A percentile compares a stretch with the other conserved stretches of the same genome.
phyloP scores from a whole-genome alignment of 23 tunicate species.

The Ciona savignyi region DNA sequence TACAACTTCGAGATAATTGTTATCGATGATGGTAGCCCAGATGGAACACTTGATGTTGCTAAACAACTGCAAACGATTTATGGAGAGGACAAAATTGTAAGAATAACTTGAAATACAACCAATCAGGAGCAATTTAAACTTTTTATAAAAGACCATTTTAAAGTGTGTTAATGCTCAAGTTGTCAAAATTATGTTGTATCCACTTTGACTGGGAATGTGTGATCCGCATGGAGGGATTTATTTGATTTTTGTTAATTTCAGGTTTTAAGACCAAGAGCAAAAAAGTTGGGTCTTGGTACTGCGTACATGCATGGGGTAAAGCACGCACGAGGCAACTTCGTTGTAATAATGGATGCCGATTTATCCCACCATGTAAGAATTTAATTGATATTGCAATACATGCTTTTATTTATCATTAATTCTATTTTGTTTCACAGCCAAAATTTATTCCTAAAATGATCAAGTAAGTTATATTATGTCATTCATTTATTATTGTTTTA shows the following conservation, averaged over 20 bases:
- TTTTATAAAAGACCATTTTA: not conserved
- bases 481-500: not conserved
- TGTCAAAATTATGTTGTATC: too few species aligned
- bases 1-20: conserved; percentile 73
- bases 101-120: not conserved
- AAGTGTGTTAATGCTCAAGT: too few species aligned
- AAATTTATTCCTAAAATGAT: conserved; percentile 93
- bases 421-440: conserved; percentile 69
- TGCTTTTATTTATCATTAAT: not conserved
- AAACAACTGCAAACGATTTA: conserved; percentile 84
- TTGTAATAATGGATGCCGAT: conserved; percentile 97
- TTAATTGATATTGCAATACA: not conserved
- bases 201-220: too few species aligned
- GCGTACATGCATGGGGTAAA: conserved; percentile 96
- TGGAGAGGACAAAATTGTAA: conserved; percentile 83
- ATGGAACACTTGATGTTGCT: conserved; percentile 97
- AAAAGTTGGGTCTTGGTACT: conserved; percentile 93
- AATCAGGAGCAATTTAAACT: not conserved
- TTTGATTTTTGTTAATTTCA: too few species aligned
- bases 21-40: conserved; percentile 98
- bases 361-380: conserved; percentile 85
- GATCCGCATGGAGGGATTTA: too few species aligned
- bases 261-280: conserved; percentile 95
- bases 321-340: conserved; percentile 91
- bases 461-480: conserved; percentile 44